Evolutionary conservation across 2,888 invertebrate species (phyloP), one percentile per base, ranked within the genome.

Genomic region (Chouioia cunea): DNA sequence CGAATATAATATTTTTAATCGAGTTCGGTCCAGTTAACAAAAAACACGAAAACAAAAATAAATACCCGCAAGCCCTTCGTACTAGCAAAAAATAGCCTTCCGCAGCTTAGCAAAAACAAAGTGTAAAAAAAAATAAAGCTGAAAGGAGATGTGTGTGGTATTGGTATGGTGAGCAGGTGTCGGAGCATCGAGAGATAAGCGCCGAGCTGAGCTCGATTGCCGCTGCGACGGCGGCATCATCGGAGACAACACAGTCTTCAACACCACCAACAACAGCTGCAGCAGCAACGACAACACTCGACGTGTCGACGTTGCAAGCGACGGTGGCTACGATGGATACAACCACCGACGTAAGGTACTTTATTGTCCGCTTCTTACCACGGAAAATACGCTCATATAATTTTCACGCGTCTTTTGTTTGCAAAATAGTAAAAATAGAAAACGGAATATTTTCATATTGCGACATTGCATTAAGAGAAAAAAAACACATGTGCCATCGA

Each of bases 131-230:
- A 36, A 36, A 36, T 36, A 36, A 36, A 36, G 15, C 18, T 65
- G 70, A 70, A 56, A 48, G 50, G 23, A 47, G 46, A 43, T 53
- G 50, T 48, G 22, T 65, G 59, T 62, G 68, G 23, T 72, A 47
- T 68, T 36, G 53, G 48, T 67, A 62, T 56, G 18, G 48, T 59
- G 27, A 20, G 48, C 71, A 73, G 73, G 73, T 73, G 50, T 65
- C 44, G 63, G 68, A 67, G 73, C 68, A 67, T 60, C 65, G 52
- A 53, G 73, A 65, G 53, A 68, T 73, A 15, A 65, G 56, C 52
- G 54, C 73, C 46, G 65, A 73, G 67, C 56, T 68, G 43, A 66
- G 43, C 22, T 56, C 68, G 27, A 60, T 60, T 14, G 22, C 63
- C 22, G 56, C 57, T 2, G 52, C 52, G 16, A 27, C 64, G 15